Percentiles rank a stretch among this genome's conserved stretches.
phyloP scores from a whole-genome alignment of 1,140 invertebrate genomes.

The Physella acuta region DNA sequence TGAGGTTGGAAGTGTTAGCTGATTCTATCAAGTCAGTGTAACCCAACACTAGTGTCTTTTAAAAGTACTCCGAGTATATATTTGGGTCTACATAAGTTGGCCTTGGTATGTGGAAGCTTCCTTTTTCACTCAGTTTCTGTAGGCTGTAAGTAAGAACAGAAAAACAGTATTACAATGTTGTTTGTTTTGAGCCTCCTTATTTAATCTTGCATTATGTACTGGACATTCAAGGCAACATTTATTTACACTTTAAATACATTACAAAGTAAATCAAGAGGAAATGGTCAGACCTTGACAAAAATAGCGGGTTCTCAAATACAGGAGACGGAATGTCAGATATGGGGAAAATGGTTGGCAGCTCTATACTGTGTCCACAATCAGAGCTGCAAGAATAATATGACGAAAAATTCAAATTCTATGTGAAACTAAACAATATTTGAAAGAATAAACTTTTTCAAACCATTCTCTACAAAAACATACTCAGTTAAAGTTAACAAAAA shows the following conservation, averaged over 20 bases:
- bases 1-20: no score
- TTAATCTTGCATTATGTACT: no score
- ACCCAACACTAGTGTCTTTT: no score
- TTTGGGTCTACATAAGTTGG: conserved; percentile 25
- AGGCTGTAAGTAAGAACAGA: conserved; percentile 5
- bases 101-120: conserved; percentile 19
- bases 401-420: not conserved
- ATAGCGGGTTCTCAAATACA: conserved; percentile 22
- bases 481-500: no score
- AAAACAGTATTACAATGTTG: not conserved
- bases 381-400: conserved; percentile 2
- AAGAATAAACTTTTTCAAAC: no score
- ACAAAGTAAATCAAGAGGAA: not conserved
- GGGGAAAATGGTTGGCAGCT: conserved; percentile 20
- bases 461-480: no score
- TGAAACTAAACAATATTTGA: no score
- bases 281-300: conserved; percentile 19
- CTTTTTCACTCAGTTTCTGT: conserved; percentile 22
- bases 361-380: conserved; percentile 4
- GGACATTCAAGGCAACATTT: no score
- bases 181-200: no score
- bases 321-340: conserved; percentile 27
- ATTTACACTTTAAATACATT: not conserved
- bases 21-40: no score
- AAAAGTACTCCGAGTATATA: conserved; percentile 25